Evolutionary conservation across 2,888 invertebrate species (phyloP).

Genomic region (Gryllus longicercus): DNA sequence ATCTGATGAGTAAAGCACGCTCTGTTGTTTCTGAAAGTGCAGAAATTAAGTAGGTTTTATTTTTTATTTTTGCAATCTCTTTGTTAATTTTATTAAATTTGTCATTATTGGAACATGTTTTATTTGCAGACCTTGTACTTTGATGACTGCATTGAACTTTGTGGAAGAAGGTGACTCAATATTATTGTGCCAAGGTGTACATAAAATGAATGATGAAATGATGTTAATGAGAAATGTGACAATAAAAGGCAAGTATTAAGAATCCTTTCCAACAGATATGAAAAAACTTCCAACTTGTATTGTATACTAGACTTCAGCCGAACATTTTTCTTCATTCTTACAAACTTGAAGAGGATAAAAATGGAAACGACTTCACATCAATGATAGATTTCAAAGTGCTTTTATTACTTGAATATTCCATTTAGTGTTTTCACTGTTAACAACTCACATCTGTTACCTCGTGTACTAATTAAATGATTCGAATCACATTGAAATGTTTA

Average conservation of each 20-base stretch:
- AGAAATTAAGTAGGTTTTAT: neutral
- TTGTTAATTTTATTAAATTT: too few species aligned
- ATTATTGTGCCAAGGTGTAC: neutral
- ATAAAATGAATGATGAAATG: constrained; percentile 17
- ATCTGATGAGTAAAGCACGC: neutral
- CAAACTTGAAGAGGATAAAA: too few species aligned
- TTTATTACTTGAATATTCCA: too few species aligned
- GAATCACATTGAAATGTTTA: too few species aligned
- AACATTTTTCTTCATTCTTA: too few species aligned
- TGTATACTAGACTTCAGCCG: too few species aligned
- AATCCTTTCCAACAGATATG: neutral
- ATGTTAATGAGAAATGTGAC: neutral
- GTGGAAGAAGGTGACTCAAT: neutral
- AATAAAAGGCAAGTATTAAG: neutral
- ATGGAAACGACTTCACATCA: too few species aligned
- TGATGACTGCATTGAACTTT: neutral
- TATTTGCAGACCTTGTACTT: neutral
- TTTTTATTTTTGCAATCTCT: neutral
- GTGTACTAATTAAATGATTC: too few species aligned
- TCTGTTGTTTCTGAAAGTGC: neutral
- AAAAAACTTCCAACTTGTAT: too few species aligned
- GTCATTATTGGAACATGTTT: neutral
- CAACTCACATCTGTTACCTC: too few species aligned
- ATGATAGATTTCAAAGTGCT: too few species aligned
- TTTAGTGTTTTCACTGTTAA: too few species aligned